Evolutionary conservation across 2,888 invertebrate genomes (phyloP).

Genomic region (Pammene fasciana): DNA sequence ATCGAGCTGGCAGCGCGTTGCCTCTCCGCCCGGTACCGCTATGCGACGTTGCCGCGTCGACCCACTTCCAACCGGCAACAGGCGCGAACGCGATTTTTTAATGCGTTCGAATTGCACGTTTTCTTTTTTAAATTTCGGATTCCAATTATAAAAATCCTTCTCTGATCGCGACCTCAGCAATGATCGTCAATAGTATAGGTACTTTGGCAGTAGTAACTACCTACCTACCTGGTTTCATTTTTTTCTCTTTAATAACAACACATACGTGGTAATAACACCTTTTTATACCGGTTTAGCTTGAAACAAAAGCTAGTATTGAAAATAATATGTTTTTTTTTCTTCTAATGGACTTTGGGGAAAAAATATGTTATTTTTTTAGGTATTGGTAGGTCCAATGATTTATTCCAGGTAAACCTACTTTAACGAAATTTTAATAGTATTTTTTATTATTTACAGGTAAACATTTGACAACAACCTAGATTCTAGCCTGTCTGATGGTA

Average conservation of each 20-base stretch:
- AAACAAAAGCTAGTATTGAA: slow-evolving; percentile 2
- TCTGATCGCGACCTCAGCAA: slow-evolving; percentile 19
- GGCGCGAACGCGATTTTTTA: slow-evolving; percentile 57
- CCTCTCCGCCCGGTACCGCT: slow-evolving; percentile 62
- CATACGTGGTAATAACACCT: not conserved
- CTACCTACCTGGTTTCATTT: not conserved
- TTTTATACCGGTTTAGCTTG: not conserved
- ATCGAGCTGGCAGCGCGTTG: slow-evolving; percentile 53
- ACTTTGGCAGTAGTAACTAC: not conserved
- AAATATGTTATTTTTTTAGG: no score
- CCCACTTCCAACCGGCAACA: slow-evolving; percentile 60
- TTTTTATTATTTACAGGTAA: slow-evolving; percentile 4
- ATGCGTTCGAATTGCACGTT: slow-evolving; percentile 63
- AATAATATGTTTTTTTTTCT: no score
- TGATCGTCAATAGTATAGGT: not conserved
- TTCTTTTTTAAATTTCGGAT: slow-evolving; percentile 50
- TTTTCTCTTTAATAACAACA: slow-evolving; percentile 5
- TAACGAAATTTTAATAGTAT: not conserved
- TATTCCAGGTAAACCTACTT: not conserved
- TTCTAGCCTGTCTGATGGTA: not conserved
- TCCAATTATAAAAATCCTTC: slow-evolving; percentile 28
- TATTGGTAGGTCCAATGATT: no score
- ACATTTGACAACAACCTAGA: not conserved
- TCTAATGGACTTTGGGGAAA: no score
- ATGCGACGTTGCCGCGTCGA: slow-evolving; percentile 69